A percentile compares a stretch with the other conserved stretches of the same genome.
Conservation (phyloP, 2,113 vertebrate species). For the Bubalus kerabau region DNA sequence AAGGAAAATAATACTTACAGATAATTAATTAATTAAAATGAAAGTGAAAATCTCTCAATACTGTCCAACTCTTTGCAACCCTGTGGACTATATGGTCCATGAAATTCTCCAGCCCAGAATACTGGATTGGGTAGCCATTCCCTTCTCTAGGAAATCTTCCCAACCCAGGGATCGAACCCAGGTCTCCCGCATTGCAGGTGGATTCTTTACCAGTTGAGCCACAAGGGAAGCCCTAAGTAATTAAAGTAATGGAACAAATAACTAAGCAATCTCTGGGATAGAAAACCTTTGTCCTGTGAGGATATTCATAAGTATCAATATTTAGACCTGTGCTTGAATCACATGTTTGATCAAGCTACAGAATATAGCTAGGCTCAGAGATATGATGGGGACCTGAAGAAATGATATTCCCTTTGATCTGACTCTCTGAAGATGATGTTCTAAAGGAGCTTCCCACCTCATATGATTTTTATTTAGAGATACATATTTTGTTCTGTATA, state of each 20-base stretch:
- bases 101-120: neutral
- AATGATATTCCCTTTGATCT: neutral
- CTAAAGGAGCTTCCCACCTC: neutral
- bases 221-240: neutral
- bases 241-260: neutral
- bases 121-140: neutral
- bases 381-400: neutral
- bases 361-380: neutral
- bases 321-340: neutral
- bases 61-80: rapidly evolving
- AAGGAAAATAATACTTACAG: neutral
- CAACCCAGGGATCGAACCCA: neutral
- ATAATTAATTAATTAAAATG: neutral
- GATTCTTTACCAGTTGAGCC: neutral
- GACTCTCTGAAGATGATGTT: conserved; percentile 4
- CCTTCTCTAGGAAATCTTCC: neutral
- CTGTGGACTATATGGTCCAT: neutral
- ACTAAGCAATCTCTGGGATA: neutral
- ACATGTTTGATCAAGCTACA: neutral
- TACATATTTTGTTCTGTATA: neutral
- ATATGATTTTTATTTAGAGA: neutral
- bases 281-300: neutral
- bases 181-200: neutral
- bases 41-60: rapidly evolving
- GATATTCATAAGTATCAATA: neutral